Conservation (phyloP, 2,888 invertebrate species). For the Hirtodrosophila cameraria region DNA sequence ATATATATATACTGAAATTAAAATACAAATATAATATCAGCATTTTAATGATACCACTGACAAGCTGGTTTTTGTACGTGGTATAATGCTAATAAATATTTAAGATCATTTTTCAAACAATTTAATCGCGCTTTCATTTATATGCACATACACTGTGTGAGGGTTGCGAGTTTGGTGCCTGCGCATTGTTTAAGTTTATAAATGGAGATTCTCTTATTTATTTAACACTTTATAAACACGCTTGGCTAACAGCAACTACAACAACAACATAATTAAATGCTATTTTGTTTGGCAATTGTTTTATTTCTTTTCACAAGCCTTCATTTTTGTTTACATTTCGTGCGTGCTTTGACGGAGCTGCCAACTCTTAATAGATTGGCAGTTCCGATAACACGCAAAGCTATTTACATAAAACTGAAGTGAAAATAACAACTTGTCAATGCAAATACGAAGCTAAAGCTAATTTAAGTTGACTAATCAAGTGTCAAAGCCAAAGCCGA, state of each 20-base stretch:
- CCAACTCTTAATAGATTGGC: slow-evolving; percentile 13
- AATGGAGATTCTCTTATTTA: slow-evolving; percentile 16
- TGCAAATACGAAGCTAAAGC: slow-evolving; percentile 10
- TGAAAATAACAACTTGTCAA: slow-evolving; percentile 3
- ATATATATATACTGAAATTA: slow-evolving; percentile 27
- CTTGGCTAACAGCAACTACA: slow-evolving; percentile 22
- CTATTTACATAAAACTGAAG: slow-evolving; percentile 18
- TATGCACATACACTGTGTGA: no score
- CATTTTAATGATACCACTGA: slow-evolving; percentile 20
- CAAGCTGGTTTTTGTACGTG: slow-evolving; percentile 13
- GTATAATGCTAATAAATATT: slow-evolving; percentile 33
- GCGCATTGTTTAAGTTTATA: slow-evolving; percentile 1
- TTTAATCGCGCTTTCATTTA: slow-evolving; percentile 15
- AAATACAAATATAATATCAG: slow-evolving; percentile 25
- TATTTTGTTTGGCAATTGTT: slow-evolving; percentile 26
- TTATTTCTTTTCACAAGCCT: slow-evolving; percentile 35
- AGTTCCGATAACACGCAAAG: slow-evolving; percentile 18
- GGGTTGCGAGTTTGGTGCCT: slow-evolving; percentile 1
- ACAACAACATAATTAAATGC: slow-evolving; percentile 17
- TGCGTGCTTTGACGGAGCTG: slow-evolving; percentile 20
- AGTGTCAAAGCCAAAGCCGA: slow-evolving; percentile 1
- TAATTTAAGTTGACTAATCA: slow-evolving; percentile 1
- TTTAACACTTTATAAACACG: slow-evolving; percentile 26
- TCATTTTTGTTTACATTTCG: slow-evolving; percentile 37
- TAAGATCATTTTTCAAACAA: slow-evolving; percentile 39